A percentile compares a stretch with the other conserved stretches of the same genome.
Conservation (phyloP, 2,113 vertebrate species). For the Columba livia region DNA sequence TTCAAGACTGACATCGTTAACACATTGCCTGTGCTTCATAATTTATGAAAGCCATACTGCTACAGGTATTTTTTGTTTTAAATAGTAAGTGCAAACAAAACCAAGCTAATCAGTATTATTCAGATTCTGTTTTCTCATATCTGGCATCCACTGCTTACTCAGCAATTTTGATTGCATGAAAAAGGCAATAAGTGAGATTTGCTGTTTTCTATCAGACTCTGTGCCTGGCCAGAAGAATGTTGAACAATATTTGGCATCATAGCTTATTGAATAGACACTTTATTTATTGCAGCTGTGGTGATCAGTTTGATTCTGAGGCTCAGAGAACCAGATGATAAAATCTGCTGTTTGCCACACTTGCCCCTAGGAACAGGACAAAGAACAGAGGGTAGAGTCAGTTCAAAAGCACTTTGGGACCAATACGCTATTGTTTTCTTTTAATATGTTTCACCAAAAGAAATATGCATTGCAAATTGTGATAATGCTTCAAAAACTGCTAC, state of each 20-base stretch:
- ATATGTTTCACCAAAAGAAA: slow-evolving; percentile 27
- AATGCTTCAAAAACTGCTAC: slow-evolving; percentile 10
- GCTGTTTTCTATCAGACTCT: slow-evolving; percentile 67
- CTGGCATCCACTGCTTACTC: slow-evolving; percentile 45
- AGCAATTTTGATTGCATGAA: slow-evolving; percentile 11
- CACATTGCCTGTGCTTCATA: not conserved
- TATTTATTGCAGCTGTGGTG: slow-evolving; percentile 74
- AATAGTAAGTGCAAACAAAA: slow-evolving; percentile 70
- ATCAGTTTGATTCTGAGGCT: slow-evolving; percentile 63
- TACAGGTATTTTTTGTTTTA: slow-evolving; percentile 57
- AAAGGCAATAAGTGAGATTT: slow-evolving; percentile 40
- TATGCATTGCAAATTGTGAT: slow-evolving; percentile 18
- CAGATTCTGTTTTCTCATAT: slow-evolving; percentile 44
- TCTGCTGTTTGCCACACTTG: slow-evolving; percentile 24
- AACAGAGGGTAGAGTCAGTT: slow-evolving; percentile 32
- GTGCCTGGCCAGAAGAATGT: slow-evolving; percentile 65
- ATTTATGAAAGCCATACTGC: not conserved
- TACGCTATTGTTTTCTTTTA: slow-evolving; percentile 51
- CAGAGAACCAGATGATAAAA: slow-evolving; percentile 62
- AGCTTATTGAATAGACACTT: slow-evolving; percentile 65
- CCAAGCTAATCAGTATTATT: slow-evolving; percentile 56
- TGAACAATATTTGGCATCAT: slow-evolving; percentile 69
- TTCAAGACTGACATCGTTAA: not conserved
- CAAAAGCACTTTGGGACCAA: slow-evolving; percentile 1
- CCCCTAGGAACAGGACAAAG: slow-evolving; percentile 11